Evolutionary conservation across 2,113 vertebrate species (phyloP).

Genomic region (Corythaixoides concolor): DNA sequence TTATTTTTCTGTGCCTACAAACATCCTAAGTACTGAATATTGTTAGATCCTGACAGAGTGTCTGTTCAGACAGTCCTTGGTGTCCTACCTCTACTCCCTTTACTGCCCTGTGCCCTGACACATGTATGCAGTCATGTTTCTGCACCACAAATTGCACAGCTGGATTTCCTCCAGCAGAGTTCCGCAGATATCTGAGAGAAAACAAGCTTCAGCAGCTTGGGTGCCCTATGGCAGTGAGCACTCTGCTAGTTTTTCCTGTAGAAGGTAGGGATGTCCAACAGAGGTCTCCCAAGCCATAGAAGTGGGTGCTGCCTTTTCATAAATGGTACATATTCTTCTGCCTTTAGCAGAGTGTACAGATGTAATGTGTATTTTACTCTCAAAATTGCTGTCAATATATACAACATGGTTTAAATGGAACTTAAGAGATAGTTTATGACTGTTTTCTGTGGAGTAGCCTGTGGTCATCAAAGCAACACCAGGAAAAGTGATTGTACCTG

Average conservation of each 20-base stretch:
- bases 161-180: background rate
- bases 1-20: background rate
- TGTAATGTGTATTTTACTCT: background rate
- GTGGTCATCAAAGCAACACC: background rate
- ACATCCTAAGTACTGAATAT: background rate
- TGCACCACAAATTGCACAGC: background rate
- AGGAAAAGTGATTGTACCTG: background rate
- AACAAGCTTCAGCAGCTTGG: background rate
- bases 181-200: background rate
- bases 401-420: background rate
- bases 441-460: background rate
- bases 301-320: background rate
- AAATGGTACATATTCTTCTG: background rate
- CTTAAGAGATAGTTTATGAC: background rate
- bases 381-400: background rate
- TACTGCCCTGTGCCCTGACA: background rate
- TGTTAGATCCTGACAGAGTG: background rate
- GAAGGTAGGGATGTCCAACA: background rate
- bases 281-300: background rate
- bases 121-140: background rate
- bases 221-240: background rate
- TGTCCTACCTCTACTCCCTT: background rate
- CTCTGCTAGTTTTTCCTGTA: background rate
- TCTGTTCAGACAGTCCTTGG: background rate
- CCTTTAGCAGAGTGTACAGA: background rate